These are phyloP conservation scores for Anoplopoma fimbria DNA, from an alignment of 2,113 vertebrate species.

Conservation along the genomic window DNA sequence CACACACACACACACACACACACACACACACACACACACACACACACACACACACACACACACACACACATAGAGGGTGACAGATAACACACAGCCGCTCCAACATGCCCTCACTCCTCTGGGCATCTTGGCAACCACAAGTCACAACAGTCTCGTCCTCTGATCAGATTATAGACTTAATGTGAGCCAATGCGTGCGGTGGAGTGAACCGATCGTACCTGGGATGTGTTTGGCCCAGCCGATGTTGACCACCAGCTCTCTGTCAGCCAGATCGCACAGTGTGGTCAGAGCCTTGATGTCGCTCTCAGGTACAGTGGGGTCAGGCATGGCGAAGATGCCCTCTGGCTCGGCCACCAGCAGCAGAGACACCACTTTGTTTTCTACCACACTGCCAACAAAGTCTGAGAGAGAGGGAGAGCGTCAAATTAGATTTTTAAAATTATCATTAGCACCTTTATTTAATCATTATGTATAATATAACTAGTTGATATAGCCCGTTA, in stretches of 20 bases:
- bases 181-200: conserved; percentile 56
- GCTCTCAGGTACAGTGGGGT: conserved; percentile 95
- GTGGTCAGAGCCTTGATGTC: conserved; percentile 99
- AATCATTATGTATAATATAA: background rate
- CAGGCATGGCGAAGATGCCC: conserved; percentile 98
- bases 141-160: conserved; percentile 66
- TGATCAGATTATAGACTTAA: conserved; percentile 74
- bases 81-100: conserved; percentile 46
- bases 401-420: conserved; percentile 37
- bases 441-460: background rate
- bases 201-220: conserved; percentile 81
- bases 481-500: background rate
- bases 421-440: background rate
- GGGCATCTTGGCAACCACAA: conserved; percentile 60
- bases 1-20: background rate
- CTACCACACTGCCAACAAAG: conserved; percentile 77
- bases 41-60: conserved; percentile 36
- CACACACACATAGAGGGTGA: conserved; percentile 15
- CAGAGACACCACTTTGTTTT: conserved; percentile 98
- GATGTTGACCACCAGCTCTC: conserved; percentile 98
- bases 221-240: conserved; percentile 99
- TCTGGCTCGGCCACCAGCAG: conserved; percentile 97
- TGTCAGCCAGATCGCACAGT: conserved; percentile 96
- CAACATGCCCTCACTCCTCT: conserved; percentile 36
- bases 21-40: conserved; percentile 14